phyloP scores from a whole-genome alignment of 2,888 invertebrate genomes.

The Tineola bisselliella region DNA sequence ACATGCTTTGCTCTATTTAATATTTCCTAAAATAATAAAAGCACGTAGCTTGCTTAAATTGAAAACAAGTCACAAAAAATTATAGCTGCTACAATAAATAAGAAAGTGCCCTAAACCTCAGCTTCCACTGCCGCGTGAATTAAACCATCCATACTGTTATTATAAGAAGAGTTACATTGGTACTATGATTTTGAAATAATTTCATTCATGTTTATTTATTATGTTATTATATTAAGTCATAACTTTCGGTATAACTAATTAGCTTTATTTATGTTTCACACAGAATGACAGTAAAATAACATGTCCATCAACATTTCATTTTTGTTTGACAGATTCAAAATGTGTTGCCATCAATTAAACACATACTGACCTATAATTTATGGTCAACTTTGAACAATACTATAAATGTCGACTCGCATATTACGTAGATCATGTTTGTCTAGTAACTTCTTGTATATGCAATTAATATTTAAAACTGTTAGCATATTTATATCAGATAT shows the following conservation, averaged over 20 bases:
- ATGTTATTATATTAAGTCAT: constrained; percentile 63
- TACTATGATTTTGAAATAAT: constrained; percentile 46
- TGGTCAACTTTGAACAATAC: too few species aligned
- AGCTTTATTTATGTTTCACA: constrained; percentile 68
- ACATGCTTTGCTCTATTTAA: constrained; percentile 63
- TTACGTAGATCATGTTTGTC: too few species aligned
- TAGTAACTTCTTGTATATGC: too few species aligned
- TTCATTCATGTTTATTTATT: constrained; percentile 57
- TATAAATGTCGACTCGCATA: too few species aligned
- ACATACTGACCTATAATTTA: too few species aligned
- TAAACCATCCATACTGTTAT: constrained; percentile 69
- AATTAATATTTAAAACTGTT: too few species aligned
- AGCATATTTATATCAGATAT: too few species aligned
- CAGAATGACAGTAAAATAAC: constrained; percentile 66
- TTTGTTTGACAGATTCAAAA: background rate
- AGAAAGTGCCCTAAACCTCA: constrained; percentile 49
- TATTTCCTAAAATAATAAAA: constrained; percentile 46
- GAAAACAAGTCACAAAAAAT: background rate
- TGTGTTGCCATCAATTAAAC: background rate
- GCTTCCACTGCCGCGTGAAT: constrained; percentile 69
- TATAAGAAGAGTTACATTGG: constrained; percentile 54
- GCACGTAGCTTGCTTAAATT: background rate
- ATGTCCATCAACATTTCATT: constrained; percentile 60
- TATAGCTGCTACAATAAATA: constrained; percentile 14
- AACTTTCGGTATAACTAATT: constrained; percentile 61